These are phyloP conservation scores for Capromys pilorides DNA, from an alignment of 2,797 vertebrate genomes.

Conservation along the genomic window DNA sequence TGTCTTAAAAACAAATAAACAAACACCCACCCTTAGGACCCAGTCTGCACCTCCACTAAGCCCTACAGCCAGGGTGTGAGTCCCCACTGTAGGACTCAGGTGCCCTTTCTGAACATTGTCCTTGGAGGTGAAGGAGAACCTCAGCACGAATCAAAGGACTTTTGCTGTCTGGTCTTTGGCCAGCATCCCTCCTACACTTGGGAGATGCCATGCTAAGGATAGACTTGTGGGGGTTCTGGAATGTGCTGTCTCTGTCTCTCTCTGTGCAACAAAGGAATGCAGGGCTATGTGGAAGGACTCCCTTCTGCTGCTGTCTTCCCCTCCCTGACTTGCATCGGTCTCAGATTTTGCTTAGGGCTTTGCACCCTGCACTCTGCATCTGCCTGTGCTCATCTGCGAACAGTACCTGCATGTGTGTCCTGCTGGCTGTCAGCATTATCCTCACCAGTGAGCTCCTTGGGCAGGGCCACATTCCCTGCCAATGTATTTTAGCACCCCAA, in stretches of 20 bases:
- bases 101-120: not conserved
- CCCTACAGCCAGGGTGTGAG: not conserved
- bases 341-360: not conserved
- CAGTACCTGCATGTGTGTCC: not conserved
- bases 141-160: not conserved
- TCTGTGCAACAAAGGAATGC: not conserved
- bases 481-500: not conserved
- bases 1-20: not conserved
- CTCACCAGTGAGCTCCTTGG: not conserved
- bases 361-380: not conserved
- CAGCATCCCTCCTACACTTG: not conserved
- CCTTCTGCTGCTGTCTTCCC: not conserved
- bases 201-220: not conserved
- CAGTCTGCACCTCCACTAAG: not conserved
- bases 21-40: not conserved
- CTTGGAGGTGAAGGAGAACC: not conserved
- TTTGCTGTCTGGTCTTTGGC: not conserved
- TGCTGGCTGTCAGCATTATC: not conserved
- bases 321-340: not conserved
- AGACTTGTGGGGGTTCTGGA: not conserved
- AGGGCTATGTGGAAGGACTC: not conserved
- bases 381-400: rapidly evolving
- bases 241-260: not conserved
- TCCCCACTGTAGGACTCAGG: not conserved
- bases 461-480: not conserved